Percentiles rank a stretch among this genome's conserved stretches.
Evolutionary conservation across 2,113 vertebrate genomes (phyloP).

Genomic region (Otis tarda): DNA sequence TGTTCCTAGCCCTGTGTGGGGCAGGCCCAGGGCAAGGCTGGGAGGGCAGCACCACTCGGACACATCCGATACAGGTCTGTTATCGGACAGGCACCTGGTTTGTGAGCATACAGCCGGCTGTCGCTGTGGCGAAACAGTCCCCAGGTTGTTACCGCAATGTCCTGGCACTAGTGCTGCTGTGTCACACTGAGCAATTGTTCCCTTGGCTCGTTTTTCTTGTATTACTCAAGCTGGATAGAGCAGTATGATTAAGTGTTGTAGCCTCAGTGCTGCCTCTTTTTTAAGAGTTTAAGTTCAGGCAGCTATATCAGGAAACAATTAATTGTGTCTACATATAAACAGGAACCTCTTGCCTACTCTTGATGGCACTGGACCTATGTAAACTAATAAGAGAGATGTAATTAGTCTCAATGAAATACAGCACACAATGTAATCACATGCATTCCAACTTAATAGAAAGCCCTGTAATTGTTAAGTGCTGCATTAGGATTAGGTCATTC

Average conservation of each 20-base stretch:
- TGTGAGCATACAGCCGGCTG: background rate
- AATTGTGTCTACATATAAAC: background rate
- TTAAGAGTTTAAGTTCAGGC: background rate
- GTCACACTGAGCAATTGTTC: background rate
- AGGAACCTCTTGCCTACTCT: background rate
- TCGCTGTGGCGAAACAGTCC: background rate
- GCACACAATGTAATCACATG: background rate
- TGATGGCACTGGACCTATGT: background rate
- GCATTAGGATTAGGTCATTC: background rate
- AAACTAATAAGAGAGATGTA: background rate
- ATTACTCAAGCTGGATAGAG: background rate
- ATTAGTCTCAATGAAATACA: background rate
- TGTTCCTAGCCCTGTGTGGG: background rate
- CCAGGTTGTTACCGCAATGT: background rate
- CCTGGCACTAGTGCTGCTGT: background rate
- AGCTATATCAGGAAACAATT: background rate
- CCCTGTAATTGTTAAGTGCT: background rate
- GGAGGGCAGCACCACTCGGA: background rate
- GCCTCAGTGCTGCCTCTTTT: background rate
- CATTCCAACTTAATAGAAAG: background rate
- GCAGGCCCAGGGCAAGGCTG: background rate
- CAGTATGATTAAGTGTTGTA: rapidly evolving
- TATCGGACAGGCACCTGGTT: too few species aligned
- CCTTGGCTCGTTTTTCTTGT: background rate
- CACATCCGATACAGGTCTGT: too few species aligned